Evolutionary conservation across 1,140 invertebrate species (phyloP).

Genomic region (Sipha flava): DNA sequence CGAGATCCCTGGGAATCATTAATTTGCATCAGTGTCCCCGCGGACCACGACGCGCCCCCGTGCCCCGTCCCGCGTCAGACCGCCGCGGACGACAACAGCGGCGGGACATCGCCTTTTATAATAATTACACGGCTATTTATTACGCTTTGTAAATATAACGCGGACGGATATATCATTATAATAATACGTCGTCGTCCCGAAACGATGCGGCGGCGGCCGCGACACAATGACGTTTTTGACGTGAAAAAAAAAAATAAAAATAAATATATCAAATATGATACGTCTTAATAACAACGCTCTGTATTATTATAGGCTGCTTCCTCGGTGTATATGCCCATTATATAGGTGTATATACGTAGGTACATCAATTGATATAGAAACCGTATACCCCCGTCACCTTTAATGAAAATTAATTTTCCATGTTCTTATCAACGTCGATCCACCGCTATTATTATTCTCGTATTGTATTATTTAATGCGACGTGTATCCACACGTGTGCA

Average conservation of each 20-base stretch:
- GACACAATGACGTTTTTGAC: slow-evolving; percentile 24
- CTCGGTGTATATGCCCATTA: too few species aligned
- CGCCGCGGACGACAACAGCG: neutral
- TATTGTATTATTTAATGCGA: too few species aligned
- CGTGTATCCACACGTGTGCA: too few species aligned
- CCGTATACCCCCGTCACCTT: neutral
- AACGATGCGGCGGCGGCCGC: neutral
- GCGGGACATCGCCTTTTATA: slow-evolving; percentile 24
- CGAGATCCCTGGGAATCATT: slow-evolving; percentile 14
- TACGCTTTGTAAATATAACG: slow-evolving; percentile 30
- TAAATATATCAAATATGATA: too few species aligned
- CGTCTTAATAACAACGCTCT: neutral
- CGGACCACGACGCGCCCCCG: neutral
- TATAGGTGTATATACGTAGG: too few species aligned
- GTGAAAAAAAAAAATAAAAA: neutral
- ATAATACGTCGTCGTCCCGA: neutral
- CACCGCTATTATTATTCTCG: neutral
- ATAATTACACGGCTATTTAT: slow-evolving; percentile 33
- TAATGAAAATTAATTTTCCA: slow-evolving; percentile 15
- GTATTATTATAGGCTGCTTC: too few species aligned
- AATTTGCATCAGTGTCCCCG: slow-evolving; percentile 26
- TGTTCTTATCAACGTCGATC: neutral
- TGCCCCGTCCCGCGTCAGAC: neutral
- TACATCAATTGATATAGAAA: neutral
- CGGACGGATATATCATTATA: slow-evolving; percentile 27